Evolutionary conservation across 2,888 invertebrate genomes (phyloP).

Genomic region (Epinotia nisella): DNA sequence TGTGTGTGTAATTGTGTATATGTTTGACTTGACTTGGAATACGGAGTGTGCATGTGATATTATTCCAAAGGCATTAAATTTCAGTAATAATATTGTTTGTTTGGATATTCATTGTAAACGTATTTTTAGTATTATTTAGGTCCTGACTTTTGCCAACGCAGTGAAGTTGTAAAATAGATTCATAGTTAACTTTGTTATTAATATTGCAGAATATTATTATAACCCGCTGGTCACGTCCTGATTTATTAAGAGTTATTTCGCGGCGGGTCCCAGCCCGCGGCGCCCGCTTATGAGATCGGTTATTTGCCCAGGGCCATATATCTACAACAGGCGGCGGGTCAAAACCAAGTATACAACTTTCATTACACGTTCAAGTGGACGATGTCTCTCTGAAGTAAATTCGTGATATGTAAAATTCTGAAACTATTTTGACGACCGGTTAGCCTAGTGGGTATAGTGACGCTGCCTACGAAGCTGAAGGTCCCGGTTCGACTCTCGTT

Average conservation of each 20-base stretch:
- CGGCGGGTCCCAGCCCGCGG: conserved; percentile 34
- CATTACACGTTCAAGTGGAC: conserved; percentile 19
- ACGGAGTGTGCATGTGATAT: no score
- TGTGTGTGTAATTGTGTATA: no score
- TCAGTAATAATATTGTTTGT: no score
- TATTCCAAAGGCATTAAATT: no score
- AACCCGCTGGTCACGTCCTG: conserved; percentile 46
- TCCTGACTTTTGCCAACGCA: background rate
- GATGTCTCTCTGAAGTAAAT: background rate
- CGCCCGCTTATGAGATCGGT: conserved; percentile 45
- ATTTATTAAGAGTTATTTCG: conserved; percentile 50
- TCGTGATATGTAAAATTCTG: background rate
- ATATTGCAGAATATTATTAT: conserved; percentile 14
- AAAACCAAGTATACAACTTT: conserved; percentile 23
- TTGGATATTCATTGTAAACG: no score
- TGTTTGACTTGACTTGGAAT: no score
- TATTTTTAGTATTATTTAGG: background rate
- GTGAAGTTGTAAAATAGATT: background rate
- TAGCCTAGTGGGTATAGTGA: no score
- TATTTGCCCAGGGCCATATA: conserved; percentile 48
- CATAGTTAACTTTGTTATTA: background rate
- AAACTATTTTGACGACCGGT: background rate
- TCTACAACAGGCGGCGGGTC: conserved; percentile 27
- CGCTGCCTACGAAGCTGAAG: no score
- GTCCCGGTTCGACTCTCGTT: no score